Evolutionary conservation across 1,140 invertebrate species (phyloP).

Genomic region (Drosophila kanapiae): DNA sequence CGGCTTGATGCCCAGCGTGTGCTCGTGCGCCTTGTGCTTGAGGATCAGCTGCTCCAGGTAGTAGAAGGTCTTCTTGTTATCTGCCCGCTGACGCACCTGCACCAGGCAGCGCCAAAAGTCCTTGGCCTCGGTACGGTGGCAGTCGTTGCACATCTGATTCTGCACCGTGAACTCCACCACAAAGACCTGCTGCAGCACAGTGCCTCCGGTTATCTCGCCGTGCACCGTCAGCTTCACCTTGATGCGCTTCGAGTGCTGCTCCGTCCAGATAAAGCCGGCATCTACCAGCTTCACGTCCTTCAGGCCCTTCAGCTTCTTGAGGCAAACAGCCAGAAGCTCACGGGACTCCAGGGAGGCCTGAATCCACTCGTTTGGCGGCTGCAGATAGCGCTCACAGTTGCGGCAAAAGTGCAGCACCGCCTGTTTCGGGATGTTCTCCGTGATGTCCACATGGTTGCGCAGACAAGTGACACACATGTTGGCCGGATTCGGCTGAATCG

Average conservation of each 20-base stretch:
- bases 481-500: slow-evolving; percentile 96
- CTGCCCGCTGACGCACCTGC: slow-evolving; percentile 94
- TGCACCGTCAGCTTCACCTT: slow-evolving; percentile 99
- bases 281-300: slow-evolving; percentile 96
- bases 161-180: slow-evolving; percentile 96
- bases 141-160: slow-evolving; percentile 98
- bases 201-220: slow-evolving; percentile 94
- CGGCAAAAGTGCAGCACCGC: slow-evolving; percentile 95
- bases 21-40: slow-evolving; percentile 96
- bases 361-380: slow-evolving; percentile 97
- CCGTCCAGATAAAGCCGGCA: slow-evolving; percentile 99
- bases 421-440: slow-evolving; percentile 98
- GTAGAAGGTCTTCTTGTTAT: slow-evolving; percentile 99
- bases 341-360: slow-evolving; percentile 95
- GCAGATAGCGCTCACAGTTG: slow-evolving; percentile 97
- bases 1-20: slow-evolving; percentile 97
- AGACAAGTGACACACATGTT: slow-evolving; percentile 99
- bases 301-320: slow-evolving; percentile 97
- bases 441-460: slow-evolving; percentile 96
- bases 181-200: slow-evolving; percentile 96
- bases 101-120: slow-evolving; percentile 98
- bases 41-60: slow-evolving; percentile 99
- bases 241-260: slow-evolving; percentile 98
- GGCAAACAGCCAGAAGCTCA: slow-evolving; percentile 95
- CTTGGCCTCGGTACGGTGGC: slow-evolving; percentile 98